These are phyloP conservation scores for Ciona savignyi DNA, from an alignment of 23 tunicate species.

Conservation along the genomic window DNA sequence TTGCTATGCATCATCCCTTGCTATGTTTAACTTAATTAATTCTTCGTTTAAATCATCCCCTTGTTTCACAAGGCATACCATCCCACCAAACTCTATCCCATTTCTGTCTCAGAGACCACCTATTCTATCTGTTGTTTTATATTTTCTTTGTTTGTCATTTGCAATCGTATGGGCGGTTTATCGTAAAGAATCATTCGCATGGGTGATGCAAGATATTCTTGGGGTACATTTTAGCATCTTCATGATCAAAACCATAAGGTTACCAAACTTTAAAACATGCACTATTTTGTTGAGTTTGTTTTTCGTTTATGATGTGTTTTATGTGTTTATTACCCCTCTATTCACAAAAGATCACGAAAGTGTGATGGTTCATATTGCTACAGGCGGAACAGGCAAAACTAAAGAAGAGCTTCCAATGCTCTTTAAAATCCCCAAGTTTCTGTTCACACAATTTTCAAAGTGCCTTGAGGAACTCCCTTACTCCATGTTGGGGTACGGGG, in stretches of 20 bases:
- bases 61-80: conserved; percentile 36
- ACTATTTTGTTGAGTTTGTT: conserved; percentile 44
- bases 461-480: conserved; percentile 23
- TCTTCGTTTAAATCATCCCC: conserved; percentile 20
- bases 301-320: conserved; percentile 81
- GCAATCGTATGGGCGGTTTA: conserved; percentile 48
- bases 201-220: conserved; percentile 80
- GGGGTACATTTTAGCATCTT: conserved; percentile 66
- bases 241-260: conserved; percentile 50
- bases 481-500: conserved; percentile 89
- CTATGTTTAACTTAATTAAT: conserved; percentile 47
- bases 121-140: conserved; percentile 26
- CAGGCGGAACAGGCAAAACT: conserved; percentile 44
- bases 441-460: conserved; percentile 19
- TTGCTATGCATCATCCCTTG: conserved; percentile 50
- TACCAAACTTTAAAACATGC: conserved; percentile 46
- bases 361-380: conserved; percentile 81
- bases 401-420: conserved; percentile 82
- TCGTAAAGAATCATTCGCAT: conserved; percentile 53
- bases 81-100: conserved; percentile 32
- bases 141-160: conserved; percentile 24
- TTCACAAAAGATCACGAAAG: conserved; percentile 67
- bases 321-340: conserved; percentile 78
- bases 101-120: conserved; percentile 32
- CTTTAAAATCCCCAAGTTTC: conserved; percentile 70